Evolutionary conservation across 2,113 vertebrate genomes (phyloP), one percentile per base, ranked within the genome.

Genomic region (Prochilodus magdalenae): DNA sequence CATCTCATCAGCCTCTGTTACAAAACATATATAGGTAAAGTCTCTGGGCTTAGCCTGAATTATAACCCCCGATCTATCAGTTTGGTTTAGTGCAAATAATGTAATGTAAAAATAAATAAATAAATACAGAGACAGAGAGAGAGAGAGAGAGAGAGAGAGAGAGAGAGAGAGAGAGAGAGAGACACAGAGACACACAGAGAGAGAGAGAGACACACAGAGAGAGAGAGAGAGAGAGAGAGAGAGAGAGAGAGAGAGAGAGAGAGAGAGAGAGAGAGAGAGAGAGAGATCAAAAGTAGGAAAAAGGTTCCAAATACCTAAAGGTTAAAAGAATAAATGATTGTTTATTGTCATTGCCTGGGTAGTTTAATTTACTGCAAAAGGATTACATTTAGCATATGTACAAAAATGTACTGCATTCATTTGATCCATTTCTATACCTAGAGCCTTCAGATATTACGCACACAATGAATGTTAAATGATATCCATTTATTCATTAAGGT

Each of bases 401-500:
- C 40, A 44, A 44, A 44, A 44, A 5, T 8, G 40, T 36, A 36
- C 6, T 36, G 3, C 6, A 36, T 36, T 36, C 6, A 67, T 67
- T 77, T 67, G 40, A 14, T 16, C 24, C 7, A 60, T 79, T 36
- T 72, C 12, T 79, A 79, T 36, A 57, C 24, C 14, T 44, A 27
- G 15, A 26, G 22, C 36, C 47, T 59, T 79, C 29, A 40, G 24
- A 57, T 40, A 70, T 70, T 18, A 79, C 63, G 59, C 47, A 79
- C 36, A 66, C 36, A 12, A n/a, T 53, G 65, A 15, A 67, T 20
- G 18, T 12, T n/a, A 36, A 14, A 3, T 15, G 14, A 70, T 59
- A 0, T 77, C 22, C 62, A 57, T 27, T 51, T 27, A 67, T 67
- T 67, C 22, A 26, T 49, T 4, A 47, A 51, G 6, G 22, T 16